Conservation (phyloP, 2,113 vertebrate genomes). For the Ptyas mucosa region DNA sequence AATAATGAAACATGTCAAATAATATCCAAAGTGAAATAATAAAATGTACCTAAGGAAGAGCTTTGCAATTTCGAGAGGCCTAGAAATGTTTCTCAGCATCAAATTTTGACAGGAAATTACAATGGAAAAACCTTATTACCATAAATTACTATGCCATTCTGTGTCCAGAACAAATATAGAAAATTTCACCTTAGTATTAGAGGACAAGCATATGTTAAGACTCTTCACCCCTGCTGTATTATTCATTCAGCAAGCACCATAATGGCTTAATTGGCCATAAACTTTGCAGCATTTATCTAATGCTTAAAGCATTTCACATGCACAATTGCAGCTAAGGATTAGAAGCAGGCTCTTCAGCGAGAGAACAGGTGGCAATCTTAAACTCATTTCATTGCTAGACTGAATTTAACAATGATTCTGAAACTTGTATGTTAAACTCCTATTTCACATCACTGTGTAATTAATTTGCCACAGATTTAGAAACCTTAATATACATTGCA, state of each 20-base stretch:
- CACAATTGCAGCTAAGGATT: neutral
- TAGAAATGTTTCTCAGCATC: neutral
- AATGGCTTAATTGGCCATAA: neutral
- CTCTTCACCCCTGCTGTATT: neutral
- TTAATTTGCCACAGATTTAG: neutral
- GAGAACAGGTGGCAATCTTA: neutral
- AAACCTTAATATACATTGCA: neutral
- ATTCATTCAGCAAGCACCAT: neutral
- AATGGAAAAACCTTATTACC: neutral
- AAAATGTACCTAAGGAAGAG: neutral
- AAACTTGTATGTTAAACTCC: neutral
- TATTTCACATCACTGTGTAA: neutral
- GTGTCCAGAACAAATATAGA: neutral
- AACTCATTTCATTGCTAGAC: neutral
- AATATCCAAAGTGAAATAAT: neutral
- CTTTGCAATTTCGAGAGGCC: neutral
- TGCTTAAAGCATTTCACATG: neutral
- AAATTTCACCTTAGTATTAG: neutral
- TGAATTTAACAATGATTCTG: neutral
- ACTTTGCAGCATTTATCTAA: neutral
- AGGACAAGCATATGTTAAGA: neutral
- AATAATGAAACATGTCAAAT: neutral
- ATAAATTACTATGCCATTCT: neutral
- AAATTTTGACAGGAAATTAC: neutral
- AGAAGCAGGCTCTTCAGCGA: neutral